These are phyloP conservation scores for Agapetus fuscipes DNA, from an alignment of 2,888 invertebrate genomes.

Conservation along the genomic window DNA sequence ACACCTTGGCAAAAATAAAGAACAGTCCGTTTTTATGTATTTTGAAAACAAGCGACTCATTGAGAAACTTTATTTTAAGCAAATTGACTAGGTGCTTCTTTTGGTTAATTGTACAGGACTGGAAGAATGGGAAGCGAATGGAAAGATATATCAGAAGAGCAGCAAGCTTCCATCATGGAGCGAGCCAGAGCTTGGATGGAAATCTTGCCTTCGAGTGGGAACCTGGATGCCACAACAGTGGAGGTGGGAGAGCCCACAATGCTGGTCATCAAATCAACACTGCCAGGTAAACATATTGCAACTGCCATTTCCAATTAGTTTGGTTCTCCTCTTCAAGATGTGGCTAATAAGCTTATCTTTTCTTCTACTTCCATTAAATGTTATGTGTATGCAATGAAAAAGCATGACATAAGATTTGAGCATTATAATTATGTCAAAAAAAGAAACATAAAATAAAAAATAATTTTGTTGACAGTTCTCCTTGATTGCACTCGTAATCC, in stretches of 20 bases:
- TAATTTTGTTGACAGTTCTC: no score
- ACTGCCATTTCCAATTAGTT: no score
- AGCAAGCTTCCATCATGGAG: conserved; percentile 38
- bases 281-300: conserved; percentile 42
- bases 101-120: conserved; percentile 33
- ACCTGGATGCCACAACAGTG: conserved; percentile 45
- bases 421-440: no score
- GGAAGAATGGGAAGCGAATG: conserved; percentile 50
- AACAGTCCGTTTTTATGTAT: no score
- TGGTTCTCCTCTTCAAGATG: no score
- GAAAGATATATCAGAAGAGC: conserved; percentile 35
- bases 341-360: background rate
- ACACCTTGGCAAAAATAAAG: no score
- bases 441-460: no score
- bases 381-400: background rate
- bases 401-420: no score
- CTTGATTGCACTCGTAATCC: no score
- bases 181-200: conserved; percentile 66
- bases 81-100: no score
- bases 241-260: conserved; percentile 65
- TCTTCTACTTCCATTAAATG: background rate
- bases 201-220: conserved; percentile 39
- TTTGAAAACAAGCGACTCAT: no score
- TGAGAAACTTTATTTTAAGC: no score
- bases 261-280: conserved; percentile 53